Base-by-base conservation (phyloP, 2,113 vertebrate species). In the Junco hyemalis region DNA sequence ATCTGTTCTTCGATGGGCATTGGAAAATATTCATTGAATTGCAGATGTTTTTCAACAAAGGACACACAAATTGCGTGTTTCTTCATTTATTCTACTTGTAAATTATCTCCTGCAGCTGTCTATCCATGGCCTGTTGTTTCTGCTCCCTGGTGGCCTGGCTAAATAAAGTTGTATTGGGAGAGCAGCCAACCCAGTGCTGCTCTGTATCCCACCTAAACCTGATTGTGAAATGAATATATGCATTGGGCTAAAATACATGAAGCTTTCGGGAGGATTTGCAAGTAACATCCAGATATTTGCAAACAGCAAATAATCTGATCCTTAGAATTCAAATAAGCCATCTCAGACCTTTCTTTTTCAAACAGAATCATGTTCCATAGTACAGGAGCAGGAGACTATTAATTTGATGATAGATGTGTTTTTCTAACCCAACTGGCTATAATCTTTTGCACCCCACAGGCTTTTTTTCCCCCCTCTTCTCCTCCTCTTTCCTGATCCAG, bases 251-350 rank as follows among this genome's bases (percentile, higher is more conserved):
- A 81, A 95, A 88, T 44, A 91, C 64, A 22, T 14, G 60, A 84
- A 78, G 65, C 45, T 94, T 94, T 92, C 19, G 59, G 61, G 23
- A 90, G 28, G 31, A 87, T 95, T 82, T 97, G 81, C 69, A 93
- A 86, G 72, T 95, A 86, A 70, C 51, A 86, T 44, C 44, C 47
- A 86, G 69, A 54, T 82, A 78, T 80, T 93, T 88, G 72, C 90
- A 93, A 94, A 92, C 21, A 88, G 80, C 51, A 95, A 88, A 88
- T 84, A 90, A 88, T 77, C 48, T 95, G 54, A 93, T 94, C 50
- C 87, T 51, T 50, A 81, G 64, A 90, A 94, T 23, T 83, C 23
- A 74, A 95, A 88, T 71, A 84, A 88, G 17, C 44, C 47, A 74
- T 90, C 19, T 73, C 56, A 78, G 72, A 22, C 72, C n/a, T 74